phyloP scores from a whole-genome alignment of 2,797 vertebrate genomes.

The Podarcis siculus region DNA sequence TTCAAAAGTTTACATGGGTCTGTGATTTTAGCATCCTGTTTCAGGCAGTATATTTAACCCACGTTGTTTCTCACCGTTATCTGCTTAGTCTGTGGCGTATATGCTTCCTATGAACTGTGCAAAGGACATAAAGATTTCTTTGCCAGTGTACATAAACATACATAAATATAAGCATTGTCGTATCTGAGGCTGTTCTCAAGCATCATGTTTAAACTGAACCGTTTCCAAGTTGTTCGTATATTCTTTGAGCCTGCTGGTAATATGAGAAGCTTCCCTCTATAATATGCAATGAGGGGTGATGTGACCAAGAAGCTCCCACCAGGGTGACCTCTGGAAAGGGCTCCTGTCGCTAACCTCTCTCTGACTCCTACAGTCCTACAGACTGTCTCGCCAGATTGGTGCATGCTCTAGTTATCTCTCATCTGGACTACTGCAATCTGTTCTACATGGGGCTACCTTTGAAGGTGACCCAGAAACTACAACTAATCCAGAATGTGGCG shows the following conservation, averaged over 20 bases:
- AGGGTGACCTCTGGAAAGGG: neutral
- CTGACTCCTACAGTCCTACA: neutral
- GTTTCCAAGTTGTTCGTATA: neutral
- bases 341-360: neutral
- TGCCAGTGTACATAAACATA: neutral
- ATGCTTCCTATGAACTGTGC: neutral
- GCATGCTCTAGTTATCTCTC: too few species aligned
- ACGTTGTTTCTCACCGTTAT: neutral
- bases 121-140: neutral
- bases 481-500: too few species aligned
- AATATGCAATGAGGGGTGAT: neutral
- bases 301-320: neutral
- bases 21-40: neutral
- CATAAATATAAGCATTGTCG: neutral
- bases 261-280: neutral
- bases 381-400: too few species aligned
- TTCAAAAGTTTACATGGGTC: neutral
- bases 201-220: constrained; percentile 2
- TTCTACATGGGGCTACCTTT: too few species aligned
- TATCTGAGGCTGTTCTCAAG: neutral
- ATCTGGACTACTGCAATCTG: too few species aligned
- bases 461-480: too few species aligned
- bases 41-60: neutral
- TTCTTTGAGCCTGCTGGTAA: neutral
- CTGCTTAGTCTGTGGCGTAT: neutral